Evolutionary conservation across 2,113 vertebrate genomes (phyloP).

Genomic region (Panthera uncia): DNA sequence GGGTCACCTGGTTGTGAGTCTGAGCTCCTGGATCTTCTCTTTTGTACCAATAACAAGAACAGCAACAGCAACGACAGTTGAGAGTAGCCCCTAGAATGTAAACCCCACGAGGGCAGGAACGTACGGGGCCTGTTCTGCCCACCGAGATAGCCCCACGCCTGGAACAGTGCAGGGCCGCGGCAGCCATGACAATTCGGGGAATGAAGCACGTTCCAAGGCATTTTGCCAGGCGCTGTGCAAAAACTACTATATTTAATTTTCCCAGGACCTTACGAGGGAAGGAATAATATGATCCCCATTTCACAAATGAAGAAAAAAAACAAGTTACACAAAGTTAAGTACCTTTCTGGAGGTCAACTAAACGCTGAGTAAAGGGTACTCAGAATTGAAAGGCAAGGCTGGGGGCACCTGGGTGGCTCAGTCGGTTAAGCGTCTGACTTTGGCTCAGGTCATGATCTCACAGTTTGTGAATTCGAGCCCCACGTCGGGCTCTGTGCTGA

Average conservation of each 20-base stretch:
- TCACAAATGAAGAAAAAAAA: background rate
- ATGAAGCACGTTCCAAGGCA: background rate
- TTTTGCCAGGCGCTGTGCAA: background rate
- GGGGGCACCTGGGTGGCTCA: too few relatives aligned
- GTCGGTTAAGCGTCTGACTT: too few relatives aligned
- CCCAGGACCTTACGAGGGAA: background rate
- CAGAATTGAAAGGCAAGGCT: background rate
- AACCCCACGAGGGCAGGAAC: background rate
- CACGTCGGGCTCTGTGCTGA: too few relatives aligned
- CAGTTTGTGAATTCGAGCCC: too few relatives aligned
- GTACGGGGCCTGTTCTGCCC: background rate
- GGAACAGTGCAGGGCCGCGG: accelerated
- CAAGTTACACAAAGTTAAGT: background rate
- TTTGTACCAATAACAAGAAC: background rate
- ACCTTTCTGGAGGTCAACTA: background rate
- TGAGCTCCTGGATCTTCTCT: background rate
- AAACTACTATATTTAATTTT: background rate
- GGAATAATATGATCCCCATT: background rate
- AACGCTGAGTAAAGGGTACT: too few relatives aligned
- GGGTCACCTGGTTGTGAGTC: background rate
- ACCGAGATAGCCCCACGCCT: accelerated
- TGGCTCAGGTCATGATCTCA: too few relatives aligned
- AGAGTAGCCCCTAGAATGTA: accelerated
- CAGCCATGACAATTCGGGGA: accelerated
- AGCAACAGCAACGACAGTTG: accelerated